A percentile compares a stretch with the other conserved stretches of the same genome.
phyloP scores from a whole-genome alignment of 2,113 vertebrate genomes.

The Arizona elegans region DNA sequence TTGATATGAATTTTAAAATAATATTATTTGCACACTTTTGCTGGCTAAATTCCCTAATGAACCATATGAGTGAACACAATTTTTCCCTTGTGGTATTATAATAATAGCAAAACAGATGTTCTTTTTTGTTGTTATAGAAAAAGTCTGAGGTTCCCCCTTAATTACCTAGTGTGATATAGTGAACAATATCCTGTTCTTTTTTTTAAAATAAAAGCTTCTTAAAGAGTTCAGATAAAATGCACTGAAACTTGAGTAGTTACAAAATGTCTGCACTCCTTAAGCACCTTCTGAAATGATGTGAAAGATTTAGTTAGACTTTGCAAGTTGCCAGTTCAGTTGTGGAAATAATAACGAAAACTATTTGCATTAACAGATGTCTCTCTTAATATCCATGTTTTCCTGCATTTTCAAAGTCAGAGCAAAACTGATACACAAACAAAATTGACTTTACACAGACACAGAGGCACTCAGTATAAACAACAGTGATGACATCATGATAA shows the following conservation, averaged over 20 bases:
- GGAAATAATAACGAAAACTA: neutral
- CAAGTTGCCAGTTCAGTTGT: neutral
- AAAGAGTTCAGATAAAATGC: neutral
- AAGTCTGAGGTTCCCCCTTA: neutral
- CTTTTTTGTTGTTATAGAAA: neutral
- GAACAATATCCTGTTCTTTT: neutral
- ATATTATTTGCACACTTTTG: slow-evolving; percentile 14
- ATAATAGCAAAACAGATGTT: neutral
- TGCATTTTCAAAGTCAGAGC: neutral
- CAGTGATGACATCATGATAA: neutral
- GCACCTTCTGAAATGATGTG: neutral
- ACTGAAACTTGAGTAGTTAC: neutral
- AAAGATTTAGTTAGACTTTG: neutral
- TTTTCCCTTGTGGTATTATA: neutral
- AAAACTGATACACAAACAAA: neutral
- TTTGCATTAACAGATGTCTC: neutral
- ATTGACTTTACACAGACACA: neutral
- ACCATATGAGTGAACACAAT: neutral
- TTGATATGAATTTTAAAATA: slow-evolving; percentile 23
- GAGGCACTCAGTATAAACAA: neutral
- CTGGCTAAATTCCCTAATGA: slow-evolving; percentile 7
- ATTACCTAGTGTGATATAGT: neutral
- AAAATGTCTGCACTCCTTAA: neutral
- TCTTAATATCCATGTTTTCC: neutral
- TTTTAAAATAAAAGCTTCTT: neutral